Evolutionary conservation across 2,113 vertebrate species (phyloP).

Genomic region (Hoplias malabaricus): DNA sequence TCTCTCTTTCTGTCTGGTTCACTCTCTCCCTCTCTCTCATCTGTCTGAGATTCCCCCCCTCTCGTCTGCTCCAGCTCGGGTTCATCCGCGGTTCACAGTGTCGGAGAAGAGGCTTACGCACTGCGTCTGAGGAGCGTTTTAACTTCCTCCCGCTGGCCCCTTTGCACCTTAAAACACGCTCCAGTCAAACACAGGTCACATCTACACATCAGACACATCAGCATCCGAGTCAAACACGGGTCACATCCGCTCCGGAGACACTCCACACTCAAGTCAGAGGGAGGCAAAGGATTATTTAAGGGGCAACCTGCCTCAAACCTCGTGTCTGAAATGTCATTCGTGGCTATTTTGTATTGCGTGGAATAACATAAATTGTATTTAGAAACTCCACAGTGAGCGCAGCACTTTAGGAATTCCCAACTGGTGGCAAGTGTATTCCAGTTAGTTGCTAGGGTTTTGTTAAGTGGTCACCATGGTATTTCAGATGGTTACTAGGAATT

Average conservation of each 20-base stretch:
- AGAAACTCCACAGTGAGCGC: too few relatives aligned
- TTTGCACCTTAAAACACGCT: background rate
- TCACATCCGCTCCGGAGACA: background rate
- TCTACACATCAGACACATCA: conserved; percentile 19
- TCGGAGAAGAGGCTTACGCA: conserved; percentile 1
- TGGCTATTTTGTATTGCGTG: too few relatives aligned
- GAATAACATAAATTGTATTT: too few relatives aligned
- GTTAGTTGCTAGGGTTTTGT: too few relatives aligned
- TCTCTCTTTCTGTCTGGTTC: conserved; percentile 3
- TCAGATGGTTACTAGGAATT: too few relatives aligned
- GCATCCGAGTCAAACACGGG: background rate
- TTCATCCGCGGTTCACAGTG: conserved; percentile 37
- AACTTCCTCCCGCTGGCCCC: conserved; percentile 16
- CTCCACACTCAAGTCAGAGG: background rate
- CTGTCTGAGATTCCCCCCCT: conserved; percentile 1
- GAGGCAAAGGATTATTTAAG: background rate
- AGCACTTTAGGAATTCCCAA: too few relatives aligned
- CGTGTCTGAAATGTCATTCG: too few relatives aligned
- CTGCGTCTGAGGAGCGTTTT: conserved; percentile 14
- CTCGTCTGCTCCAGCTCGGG: conserved; percentile 10
- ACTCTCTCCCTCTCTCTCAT: conserved; percentile 18
- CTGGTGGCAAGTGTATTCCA: too few relatives aligned
- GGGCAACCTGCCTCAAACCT: background rate
- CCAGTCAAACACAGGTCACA: conserved; percentile 15
- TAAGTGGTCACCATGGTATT: too few relatives aligned